Conservation (phyloP, 2,888 invertebrate species). For the Ennomos quercinarius region DNA sequence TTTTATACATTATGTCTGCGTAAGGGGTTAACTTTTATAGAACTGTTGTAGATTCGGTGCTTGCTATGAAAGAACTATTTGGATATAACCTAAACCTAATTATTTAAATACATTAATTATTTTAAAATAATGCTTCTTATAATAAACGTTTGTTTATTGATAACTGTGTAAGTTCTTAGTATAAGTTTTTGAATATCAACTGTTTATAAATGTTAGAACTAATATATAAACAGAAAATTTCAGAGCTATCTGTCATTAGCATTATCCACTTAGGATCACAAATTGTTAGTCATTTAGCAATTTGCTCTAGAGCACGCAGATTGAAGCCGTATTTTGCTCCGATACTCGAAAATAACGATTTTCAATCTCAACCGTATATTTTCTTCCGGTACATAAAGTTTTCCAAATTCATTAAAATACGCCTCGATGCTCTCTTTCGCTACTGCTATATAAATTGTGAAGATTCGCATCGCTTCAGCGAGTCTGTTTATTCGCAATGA, state of each 20-base stretch:
- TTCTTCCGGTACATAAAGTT: slow-evolving; percentile 27
- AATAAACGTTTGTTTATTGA: too few relatives aligned
- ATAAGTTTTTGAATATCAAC: too few relatives aligned
- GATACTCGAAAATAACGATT: slow-evolving; percentile 19
- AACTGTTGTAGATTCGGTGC: too few relatives aligned
- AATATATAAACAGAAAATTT: too few relatives aligned
- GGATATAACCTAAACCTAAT: too few relatives aligned
- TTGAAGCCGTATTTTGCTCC: slow-evolving; percentile 3
- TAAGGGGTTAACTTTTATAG: too few relatives aligned
- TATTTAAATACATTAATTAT: too few relatives aligned
- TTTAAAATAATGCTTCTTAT: too few relatives aligned
- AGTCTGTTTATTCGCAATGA: slow-evolving; percentile 10
- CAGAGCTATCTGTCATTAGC: not conserved
- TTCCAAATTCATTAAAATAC: slow-evolving; percentile 25
- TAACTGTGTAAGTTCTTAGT: too few relatives aligned
- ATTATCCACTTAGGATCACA: not conserved
- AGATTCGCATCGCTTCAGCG: slow-evolving; percentile 14
- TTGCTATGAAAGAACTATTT: too few relatives aligned
- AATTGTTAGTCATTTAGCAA: not conserved
- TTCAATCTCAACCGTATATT: slow-evolving; percentile 26
- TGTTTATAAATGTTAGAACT: too few relatives aligned
- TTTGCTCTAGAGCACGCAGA: not conserved
- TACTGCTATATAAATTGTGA: slow-evolving; percentile 20
- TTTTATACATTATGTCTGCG: too few relatives aligned
- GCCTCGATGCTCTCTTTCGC: slow-evolving; percentile 25